Conservation (phyloP, 2,797 vertebrate genomes). For the Synaphobranchus kaupii region DNA sequence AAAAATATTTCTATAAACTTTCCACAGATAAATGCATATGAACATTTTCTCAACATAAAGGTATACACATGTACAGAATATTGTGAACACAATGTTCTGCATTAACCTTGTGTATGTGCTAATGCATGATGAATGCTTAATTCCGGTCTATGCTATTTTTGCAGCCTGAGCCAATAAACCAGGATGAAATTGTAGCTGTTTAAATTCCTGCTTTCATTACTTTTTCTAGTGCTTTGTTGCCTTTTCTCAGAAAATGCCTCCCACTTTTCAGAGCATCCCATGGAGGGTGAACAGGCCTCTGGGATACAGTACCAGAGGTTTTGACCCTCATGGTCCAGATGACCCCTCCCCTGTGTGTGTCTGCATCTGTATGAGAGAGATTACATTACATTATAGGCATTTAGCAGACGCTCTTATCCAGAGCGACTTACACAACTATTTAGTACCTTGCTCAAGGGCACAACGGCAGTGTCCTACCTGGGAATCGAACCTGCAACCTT, state of each 20-base stretch:
- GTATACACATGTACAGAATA: too few relatives aligned
- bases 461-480: too few relatives aligned
- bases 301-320: neutral
- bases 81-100: neutral
- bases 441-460: too few relatives aligned
- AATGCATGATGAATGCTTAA: neutral
- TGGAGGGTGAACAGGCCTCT: neutral
- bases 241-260: neutral
- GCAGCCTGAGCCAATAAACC: too few relatives aligned
- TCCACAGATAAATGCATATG: neutral
- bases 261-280: neutral
- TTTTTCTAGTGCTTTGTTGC: neutral
- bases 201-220: neutral
- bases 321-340: neutral
- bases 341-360: neutral
- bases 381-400: too few relatives aligned
- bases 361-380: too few relatives aligned
- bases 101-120: neutral
- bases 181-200: too few relatives aligned
- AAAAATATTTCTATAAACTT: neutral
- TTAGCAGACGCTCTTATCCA: too few relatives aligned
- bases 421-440: too few relatives aligned
- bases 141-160: neutral
- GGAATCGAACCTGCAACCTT: too few relatives aligned
- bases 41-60: too few relatives aligned